These are phyloP conservation scores for Chascanopsetta lugubris DNA, from an alignment of 2,113 vertebrate species.

Conservation along the genomic window DNA sequence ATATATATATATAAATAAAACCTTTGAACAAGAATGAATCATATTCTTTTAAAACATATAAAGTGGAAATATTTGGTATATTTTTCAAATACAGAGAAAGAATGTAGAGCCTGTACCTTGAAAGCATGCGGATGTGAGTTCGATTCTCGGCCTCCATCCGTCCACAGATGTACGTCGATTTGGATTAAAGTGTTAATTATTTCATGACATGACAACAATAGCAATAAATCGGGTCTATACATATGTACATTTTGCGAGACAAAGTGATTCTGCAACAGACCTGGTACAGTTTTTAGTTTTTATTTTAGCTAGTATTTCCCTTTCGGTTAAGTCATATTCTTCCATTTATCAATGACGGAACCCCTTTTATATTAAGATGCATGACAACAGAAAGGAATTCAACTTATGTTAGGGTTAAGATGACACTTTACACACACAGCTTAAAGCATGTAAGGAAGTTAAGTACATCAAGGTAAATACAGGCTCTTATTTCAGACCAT, in stretches of 20 bases:
- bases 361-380: conserved; percentile 68
- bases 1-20: too few species aligned
- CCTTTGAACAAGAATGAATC: too few species aligned
- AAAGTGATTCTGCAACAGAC: conserved; percentile 25
- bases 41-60: too few species aligned
- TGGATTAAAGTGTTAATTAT: too few species aligned
- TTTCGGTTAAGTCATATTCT: conserved; percentile 72
- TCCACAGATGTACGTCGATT: too few species aligned
- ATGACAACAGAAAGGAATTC: conserved; percentile 76
- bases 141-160: too few species aligned
- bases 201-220: too few species aligned
- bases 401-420: conserved; percentile 69
- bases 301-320: conserved; percentile 75
- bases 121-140: too few species aligned
- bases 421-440: conserved; percentile 75
- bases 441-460: conserved; percentile 71
- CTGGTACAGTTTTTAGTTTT: conserved; percentile 60
- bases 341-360: conserved; percentile 69
- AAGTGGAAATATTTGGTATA: too few species aligned
- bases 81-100: too few species aligned
- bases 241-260: background rate
- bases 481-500: conserved; percentile 68
- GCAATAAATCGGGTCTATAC: too few species aligned
- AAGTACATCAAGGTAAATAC: conserved; percentile 78
- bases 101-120: too few species aligned